phyloP scores from a whole-genome alignment of 2,113 vertebrate species.

The Motacilla alba region DNA sequence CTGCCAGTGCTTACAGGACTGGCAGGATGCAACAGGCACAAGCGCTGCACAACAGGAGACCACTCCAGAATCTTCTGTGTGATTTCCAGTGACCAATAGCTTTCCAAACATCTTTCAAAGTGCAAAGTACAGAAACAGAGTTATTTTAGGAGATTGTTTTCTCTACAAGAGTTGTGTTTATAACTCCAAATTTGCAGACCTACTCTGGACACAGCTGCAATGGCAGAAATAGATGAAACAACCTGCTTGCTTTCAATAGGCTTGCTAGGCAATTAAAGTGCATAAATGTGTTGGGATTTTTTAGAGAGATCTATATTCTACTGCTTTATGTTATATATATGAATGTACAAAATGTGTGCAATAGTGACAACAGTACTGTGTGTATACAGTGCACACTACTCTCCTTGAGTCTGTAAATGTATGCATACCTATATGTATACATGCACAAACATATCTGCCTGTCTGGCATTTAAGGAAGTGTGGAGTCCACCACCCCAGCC shows the following conservation, averaged over 20 bases:
- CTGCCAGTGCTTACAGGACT: neutral
- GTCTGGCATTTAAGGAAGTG: neutral
- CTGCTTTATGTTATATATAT: neutral
- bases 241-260: neutral
- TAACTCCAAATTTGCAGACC: neutral
- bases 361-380: neutral
- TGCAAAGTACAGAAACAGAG: neutral
- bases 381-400: neutral
- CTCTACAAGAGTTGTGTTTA: neutral
- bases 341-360: neutral
- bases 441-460: neutral
- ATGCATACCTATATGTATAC: no score
- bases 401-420: neutral
- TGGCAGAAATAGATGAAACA: neutral
- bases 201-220: neutral
- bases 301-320: neutral
- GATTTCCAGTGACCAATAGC: neutral
- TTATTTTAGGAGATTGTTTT: neutral
- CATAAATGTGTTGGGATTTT: neutral
- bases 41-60: neutral
- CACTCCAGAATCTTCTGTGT: neutral
- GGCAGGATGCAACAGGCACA: neutral
- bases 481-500: neutral
- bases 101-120: neutral
- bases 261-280: neutral